A percentile compares a stretch with the other conserved stretches of the same genome.
These are phyloP conservation scores for Clistopyga incitator DNA, from an alignment of 2,888 invertebrate genomes.

Conservation along the genomic window DNA sequence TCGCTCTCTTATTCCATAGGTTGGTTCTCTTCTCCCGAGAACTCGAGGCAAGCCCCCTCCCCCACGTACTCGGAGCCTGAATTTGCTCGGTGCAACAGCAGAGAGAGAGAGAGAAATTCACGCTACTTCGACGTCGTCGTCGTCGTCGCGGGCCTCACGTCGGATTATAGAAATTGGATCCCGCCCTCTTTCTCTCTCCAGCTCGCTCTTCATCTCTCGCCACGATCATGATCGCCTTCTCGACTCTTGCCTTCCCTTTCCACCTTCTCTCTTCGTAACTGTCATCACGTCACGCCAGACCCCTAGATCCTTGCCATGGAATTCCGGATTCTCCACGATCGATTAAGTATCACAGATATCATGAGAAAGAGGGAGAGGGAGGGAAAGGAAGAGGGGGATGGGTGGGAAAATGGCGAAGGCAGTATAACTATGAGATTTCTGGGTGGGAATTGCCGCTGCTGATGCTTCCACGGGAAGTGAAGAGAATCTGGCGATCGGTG, in stretches of 20 bases:
- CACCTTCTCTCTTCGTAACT: constrained; percentile 34
- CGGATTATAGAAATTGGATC: constrained; percentile 67
- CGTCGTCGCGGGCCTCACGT: constrained; percentile 51
- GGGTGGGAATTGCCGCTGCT: constrained; percentile 33
- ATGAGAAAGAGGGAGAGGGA: not conserved
- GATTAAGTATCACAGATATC: constrained; percentile 60
- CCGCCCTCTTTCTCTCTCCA: constrained; percentile 7
- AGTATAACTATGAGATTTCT: constrained; percentile 16
- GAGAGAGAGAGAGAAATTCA: constrained; percentile 34
- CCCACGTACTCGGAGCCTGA: constrained; percentile 20
- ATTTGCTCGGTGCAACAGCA: constrained; percentile 47
- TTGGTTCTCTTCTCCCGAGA: constrained; percentile 37
- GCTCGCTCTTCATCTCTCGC: not conserved
- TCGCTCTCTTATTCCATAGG: constrained; percentile 6
- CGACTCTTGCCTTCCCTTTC: constrained; percentile 15
- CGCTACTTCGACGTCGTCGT: constrained; percentile 47
- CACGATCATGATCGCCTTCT: constrained; percentile 25
- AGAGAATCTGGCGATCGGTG: constrained; percentile 34
- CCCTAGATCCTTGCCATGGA: constrained; percentile 47
- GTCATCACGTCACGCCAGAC: constrained; percentile 61
- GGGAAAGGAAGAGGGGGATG: not conserved
- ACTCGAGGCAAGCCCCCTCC: constrained; percentile 33
- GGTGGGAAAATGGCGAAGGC: not conserved
- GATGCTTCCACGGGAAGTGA: constrained; percentile 4
- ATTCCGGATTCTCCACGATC: constrained; percentile 63